These are phyloP conservation scores for Drosophila putrida DNA, from an alignment of 2,888 invertebrate genomes.

Conservation along the genomic window DNA sequence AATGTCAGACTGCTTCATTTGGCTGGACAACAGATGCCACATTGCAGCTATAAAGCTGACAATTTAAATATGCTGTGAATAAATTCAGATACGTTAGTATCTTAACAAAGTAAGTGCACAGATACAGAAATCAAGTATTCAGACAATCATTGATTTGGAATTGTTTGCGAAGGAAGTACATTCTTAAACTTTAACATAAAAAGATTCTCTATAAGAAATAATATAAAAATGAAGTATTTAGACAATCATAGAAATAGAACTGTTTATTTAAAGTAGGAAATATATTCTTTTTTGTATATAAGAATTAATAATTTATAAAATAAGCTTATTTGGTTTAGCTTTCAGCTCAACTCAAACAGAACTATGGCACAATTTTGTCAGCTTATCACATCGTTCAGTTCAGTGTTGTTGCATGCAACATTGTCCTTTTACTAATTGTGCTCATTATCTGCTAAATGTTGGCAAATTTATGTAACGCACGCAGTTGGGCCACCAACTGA, in stretches of 20 bases:
- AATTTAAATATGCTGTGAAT: constrained; percentile 38
- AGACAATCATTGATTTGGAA: not conserved
- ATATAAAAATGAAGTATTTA: no score
- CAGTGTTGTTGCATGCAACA: constrained; percentile 26
- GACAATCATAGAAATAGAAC: no score
- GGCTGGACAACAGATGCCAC: constrained; percentile 48
- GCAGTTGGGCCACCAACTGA: constrained; percentile 69
- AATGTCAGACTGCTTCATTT: constrained; percentile 47
- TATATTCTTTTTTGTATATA: no score
- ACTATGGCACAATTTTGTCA: not conserved
- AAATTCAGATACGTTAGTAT: not conserved
- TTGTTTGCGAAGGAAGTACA: no score
- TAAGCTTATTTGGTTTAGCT: not conserved
- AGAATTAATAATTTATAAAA: no score
- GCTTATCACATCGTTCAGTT: constrained; percentile 48
- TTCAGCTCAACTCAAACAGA: no score
- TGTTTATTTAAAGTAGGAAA: no score
- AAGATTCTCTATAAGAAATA: no score
- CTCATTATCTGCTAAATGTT: constrained; percentile 79
- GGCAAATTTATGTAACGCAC: constrained; percentile 76
- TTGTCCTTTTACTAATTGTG: constrained; percentile 69
- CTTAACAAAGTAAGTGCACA: no score
- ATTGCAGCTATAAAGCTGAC: constrained; percentile 1
- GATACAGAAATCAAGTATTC: not conserved
- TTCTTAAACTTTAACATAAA: no score